Base-by-base conservation (phyloP, 37 sponge, comb jelly and placozoan species). In the Halichondria panicea region DNA sequence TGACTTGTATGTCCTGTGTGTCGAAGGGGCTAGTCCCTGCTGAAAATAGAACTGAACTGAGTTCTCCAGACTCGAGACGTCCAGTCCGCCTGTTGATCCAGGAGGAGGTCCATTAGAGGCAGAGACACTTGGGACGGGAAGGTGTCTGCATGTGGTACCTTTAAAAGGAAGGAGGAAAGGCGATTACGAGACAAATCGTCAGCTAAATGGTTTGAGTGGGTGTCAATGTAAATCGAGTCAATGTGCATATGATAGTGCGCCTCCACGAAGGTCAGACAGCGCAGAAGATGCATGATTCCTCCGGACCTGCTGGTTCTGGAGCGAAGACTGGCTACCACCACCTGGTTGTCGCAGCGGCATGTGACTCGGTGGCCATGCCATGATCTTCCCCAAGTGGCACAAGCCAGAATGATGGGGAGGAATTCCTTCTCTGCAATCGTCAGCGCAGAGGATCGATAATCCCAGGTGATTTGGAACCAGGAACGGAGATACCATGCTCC, bases 391-490 rank as follows among this genome's bases (percentile, higher is more conserved):
- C 78, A 88, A 12, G 56, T 40, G 9, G 39, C 71, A 33, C 55
- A 24, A 2, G 66, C 77, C 33, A 68, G 19, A 38, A 82, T 41
- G 12, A 81, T 63, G 13, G 81, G 76, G 18, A 75, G 21, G 6
- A 81, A 44, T 59, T 88, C 83, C 67, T 82, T 88, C 19, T 60
- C 56, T 5, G 78, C 78, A 18, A 76, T 88, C 30, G 71, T 28
- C 45, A 61, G 54, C 27, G 50, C 63, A 4, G 13, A 27, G 37
- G 60, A 8, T 25, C 40, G 15, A 18, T 27, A 15, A 27, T 43
- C 46, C 89, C 89, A 88, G 22, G 56, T 71, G 52, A 56, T 5
- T 48, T 88, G 83, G 55, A 88, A 62, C 89, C 83, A 88, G 36
- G 12, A 11, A 19, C 43, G 33, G 24, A 21, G 18, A 18, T 24